A percentile compares a stretch with the other conserved stretches of the same genome.
Conservation (phyloP, 2,113 vertebrate genomes). For the Macrotis lagotis region DNA sequence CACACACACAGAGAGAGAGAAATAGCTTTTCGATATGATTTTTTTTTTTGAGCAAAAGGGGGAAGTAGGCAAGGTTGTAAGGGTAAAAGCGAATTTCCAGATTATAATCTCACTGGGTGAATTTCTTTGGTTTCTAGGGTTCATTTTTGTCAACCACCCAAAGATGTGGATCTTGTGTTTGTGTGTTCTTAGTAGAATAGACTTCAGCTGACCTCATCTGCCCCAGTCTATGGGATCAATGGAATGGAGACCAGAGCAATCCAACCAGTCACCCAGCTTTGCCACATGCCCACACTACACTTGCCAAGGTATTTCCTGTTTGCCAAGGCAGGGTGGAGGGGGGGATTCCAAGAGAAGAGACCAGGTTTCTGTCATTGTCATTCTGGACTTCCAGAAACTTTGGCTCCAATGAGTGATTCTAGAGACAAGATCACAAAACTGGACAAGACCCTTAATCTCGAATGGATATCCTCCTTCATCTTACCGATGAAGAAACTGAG, state of each 20-base stretch:
- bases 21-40: background rate
- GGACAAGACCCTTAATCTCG: background rate
- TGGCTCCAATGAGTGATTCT: background rate
- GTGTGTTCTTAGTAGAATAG: background rate
- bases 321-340: background rate
- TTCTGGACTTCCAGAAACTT: background rate
- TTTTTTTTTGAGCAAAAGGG: background rate
- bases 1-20: too few relatives aligned
- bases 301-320: background rate
- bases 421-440: background rate
- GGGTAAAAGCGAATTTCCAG: background rate
- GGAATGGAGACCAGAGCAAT: background rate
- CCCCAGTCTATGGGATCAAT: background rate
- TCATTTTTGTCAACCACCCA: background rate
- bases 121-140: background rate
- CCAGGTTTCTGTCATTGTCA: background rate
- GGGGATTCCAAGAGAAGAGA: background rate
- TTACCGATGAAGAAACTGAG: background rate
- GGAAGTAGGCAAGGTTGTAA: background rate
- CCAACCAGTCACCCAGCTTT: background rate
- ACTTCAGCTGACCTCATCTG: background rate
- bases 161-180: background rate
- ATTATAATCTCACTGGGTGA: background rate
- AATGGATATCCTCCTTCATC: background rate
- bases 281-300: background rate